Conservation (phyloP, 2,797 vertebrate species). For the Miichthys miiuy region DNA sequence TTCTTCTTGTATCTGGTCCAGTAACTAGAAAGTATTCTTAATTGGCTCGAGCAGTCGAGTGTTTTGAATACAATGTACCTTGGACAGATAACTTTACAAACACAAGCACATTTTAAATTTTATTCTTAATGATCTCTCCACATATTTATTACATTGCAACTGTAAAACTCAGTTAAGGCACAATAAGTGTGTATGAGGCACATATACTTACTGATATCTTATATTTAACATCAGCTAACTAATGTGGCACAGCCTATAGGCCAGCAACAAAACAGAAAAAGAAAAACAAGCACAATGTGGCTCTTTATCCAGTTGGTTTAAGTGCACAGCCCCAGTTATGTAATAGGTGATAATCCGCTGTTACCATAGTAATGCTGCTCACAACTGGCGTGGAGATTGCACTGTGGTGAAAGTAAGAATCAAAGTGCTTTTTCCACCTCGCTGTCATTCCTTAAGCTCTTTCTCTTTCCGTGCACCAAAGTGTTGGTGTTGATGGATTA, state of each 20-base stretch:
- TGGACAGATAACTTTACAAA: not conserved
- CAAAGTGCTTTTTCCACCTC: slow-evolving; percentile 53
- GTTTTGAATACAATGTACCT: not conserved
- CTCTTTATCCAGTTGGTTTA: slow-evolving; percentile 76
- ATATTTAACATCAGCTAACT: slow-evolving; percentile 13
- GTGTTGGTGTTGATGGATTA: slow-evolving; percentile 59
- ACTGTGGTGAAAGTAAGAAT: slow-evolving; percentile 68
- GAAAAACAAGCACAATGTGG: slow-evolving; percentile 58
- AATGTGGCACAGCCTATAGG: not conserved
- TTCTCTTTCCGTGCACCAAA: slow-evolving; percentile 28
- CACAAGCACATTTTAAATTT: slow-evolving; percentile 8
- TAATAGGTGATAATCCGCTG: slow-evolving; percentile 82
- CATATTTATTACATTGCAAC: not conserved
- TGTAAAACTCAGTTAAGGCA: not conserved
- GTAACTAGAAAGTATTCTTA: not conserved
- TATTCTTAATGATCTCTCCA: not conserved
- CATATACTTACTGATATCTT: not conserved
- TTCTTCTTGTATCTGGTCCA: not conserved
- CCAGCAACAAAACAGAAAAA: slow-evolving; percentile 45
- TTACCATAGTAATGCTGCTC: slow-evolving; percentile 81
- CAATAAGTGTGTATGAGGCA: not conserved
- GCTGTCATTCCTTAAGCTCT: slow-evolving; percentile 51
- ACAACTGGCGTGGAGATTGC: slow-evolving; percentile 68
- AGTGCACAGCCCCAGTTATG: slow-evolving; percentile 78
- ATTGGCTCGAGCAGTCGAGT: not conserved